Evolutionary conservation across 2,113 vertebrate genomes (phyloP).

Genomic region (Urocolius indicus): DNA sequence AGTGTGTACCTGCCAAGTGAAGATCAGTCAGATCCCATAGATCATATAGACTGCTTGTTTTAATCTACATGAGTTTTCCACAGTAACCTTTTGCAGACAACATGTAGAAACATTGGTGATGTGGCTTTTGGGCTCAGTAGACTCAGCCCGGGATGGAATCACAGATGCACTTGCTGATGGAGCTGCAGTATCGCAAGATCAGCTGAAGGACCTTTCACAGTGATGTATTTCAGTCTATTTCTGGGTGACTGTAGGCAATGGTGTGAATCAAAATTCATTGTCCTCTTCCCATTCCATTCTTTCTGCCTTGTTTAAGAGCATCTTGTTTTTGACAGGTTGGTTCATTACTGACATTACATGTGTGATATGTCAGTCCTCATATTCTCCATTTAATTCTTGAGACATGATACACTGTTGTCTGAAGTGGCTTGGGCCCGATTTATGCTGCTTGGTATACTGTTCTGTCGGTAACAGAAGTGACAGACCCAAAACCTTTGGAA

Average conservation of each 20-base stretch:
- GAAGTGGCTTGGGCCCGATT: background rate
- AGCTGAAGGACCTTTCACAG: background rate
- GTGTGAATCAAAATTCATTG: background rate
- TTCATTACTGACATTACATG: background rate
- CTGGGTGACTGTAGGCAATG: background rate
- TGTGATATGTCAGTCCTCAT: background rate
- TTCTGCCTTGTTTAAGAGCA: background rate
- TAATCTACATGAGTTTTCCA: accelerated
- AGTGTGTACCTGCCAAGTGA: background rate
- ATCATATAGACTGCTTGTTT: background rate
- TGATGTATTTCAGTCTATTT: background rate
- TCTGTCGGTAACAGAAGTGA: background rate
- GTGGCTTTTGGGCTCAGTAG: accelerated
- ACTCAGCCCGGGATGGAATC: background rate
- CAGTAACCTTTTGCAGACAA: background rate
- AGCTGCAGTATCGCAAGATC: background rate
- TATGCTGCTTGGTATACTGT: background rate
- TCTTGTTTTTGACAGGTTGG: accelerated
- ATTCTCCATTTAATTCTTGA: background rate
- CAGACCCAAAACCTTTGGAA: background rate
- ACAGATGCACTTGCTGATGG: background rate
- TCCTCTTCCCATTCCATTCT: background rate
- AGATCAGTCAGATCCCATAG: background rate
- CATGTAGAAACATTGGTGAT: no score
- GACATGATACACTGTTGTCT: background rate